Base-by-base conservation (phyloP, 2,113 vertebrate genomes). In the Microtus pennsylvanicus region DNA sequence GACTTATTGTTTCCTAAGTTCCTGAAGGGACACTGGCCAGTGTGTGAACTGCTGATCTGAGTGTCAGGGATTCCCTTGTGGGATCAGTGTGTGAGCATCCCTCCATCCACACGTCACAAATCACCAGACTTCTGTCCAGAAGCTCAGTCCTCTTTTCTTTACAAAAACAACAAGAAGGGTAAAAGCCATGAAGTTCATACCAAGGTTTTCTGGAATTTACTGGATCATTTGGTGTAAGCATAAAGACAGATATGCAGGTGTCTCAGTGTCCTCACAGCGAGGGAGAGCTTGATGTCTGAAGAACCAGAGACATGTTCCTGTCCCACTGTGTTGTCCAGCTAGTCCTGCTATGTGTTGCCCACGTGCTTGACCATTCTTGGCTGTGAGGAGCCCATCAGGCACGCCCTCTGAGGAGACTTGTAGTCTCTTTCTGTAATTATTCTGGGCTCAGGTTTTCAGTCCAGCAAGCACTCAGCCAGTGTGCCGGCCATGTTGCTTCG, bases 231-330 rank as follows among this genome's bases (percentile, higher is more conserved):
- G 17, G 17, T 13, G 28, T 67, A 14, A 74, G 26, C 45, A 42
- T 85, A 38, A 63, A 80, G 52, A 24, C 0, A 65, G 78, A 47
- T n/a, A 33, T 3, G 3, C 21, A 45, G n/a, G 24, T 80, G 21
- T 14, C 4, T 70, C 38, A 11, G 0, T 19, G 24, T 55, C 35
- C 17, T 72, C 12, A 22, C 42, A 22, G 0, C 1, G 5, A 33
- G 2, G 12, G 58, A 45, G 24, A 11, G 17, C 65, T 69, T 3
- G 19, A 26, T 58, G 22, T 72, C 9, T 33, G 4, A 74, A 47
- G 47, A 28, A 35, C 55, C 22, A 50, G 88, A 65, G 30, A 58
- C 38, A 45, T 35, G 4, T 35, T 33, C 3, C 28, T 87, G 42
- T 5, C 33, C 33, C 8, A n/a, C 47, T 19, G 3, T 77, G 10